These are phyloP conservation scores for Odocoileus hemionus DNA, from an alignment of 2,113 vertebrate genomes.

Conservation along the genomic window DNA sequence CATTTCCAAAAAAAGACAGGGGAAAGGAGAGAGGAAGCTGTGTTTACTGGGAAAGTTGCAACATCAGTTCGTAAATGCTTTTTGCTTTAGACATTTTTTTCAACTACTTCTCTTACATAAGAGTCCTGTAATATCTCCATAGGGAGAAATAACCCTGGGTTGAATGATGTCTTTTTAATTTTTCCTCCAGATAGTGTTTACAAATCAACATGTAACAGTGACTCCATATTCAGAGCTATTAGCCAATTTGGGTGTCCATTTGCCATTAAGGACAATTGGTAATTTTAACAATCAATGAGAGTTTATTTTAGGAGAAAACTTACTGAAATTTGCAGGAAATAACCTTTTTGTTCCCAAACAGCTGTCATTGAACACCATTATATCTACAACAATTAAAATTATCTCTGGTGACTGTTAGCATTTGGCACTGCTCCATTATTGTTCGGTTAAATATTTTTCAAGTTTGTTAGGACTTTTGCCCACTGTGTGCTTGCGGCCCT, in stretches of 20 bases:
- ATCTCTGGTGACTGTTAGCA: conserved; percentile 86
- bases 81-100: conserved; percentile 59
- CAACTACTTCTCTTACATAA: conserved; percentile 74
- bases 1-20: conserved; percentile 59
- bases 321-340: conserved; percentile 87
- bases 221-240: conserved; percentile 71
- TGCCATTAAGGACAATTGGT: conserved; percentile 78
- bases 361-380: conserved; percentile 86
- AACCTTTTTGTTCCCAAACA: conserved; percentile 87
- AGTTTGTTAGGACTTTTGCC: conserved; percentile 85
- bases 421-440: conserved; percentile 86
- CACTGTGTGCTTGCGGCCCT: conserved; percentile 76
- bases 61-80: conserved; percentile 55
- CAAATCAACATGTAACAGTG: conserved; percentile 46
- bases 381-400: conserved; percentile 88
- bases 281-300: conserved; percentile 83
- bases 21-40: conserved; percentile 61
- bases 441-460: conserved; percentile 89
- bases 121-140: conserved; percentile 69
- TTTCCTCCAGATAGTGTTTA: conserved; percentile 77
- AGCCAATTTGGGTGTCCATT: conserved; percentile 65
- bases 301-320: conserved; percentile 85
- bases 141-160: conserved; percentile 66
- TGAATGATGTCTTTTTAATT: conserved; percentile 69
- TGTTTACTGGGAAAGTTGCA: conserved; percentile 54